Conservation (phyloP, 64 coral and sea anemone genomes). For the Acropora yongei region DNA sequence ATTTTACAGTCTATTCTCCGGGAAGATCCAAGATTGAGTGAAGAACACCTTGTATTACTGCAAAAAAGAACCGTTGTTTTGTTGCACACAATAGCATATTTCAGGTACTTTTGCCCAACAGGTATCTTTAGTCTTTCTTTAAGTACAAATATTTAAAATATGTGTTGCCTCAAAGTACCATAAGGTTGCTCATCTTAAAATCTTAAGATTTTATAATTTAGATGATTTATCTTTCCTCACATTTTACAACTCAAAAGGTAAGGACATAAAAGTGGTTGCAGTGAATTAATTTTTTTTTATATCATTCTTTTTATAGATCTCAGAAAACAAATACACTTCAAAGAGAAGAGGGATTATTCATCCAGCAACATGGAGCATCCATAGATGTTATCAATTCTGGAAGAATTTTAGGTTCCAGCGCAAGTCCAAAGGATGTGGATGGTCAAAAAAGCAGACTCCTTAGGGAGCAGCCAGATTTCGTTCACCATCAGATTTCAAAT, state of each 20-base stretch:
- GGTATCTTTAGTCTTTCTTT: too few species aligned
- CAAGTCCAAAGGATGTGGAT: constrained; percentile 56
- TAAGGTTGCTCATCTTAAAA: too few species aligned
- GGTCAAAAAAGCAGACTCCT: constrained; percentile 8
- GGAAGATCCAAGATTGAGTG: constrained; percentile 25
- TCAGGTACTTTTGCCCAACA: constrained; percentile 32
- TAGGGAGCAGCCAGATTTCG: not conserved
- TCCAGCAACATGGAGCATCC: constrained; percentile 51
- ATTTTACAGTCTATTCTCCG: constrained; percentile 51
- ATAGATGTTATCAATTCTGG: constrained; percentile 74
- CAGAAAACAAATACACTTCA: constrained; percentile 55
- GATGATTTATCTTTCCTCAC: too few species aligned
- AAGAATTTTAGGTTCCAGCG: constrained; percentile 21
- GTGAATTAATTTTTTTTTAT: not conserved
- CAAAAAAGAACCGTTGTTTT: constrained; percentile 60
- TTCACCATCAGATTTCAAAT: constrained; percentile 21
- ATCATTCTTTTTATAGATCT: constrained; percentile 35
- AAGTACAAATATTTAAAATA: too few species aligned
- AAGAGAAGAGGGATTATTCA: constrained; percentile 47
- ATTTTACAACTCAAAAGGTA: too few species aligned
- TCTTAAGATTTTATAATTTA: too few species aligned
- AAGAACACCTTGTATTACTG: not conserved
- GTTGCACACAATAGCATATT: constrained; percentile 70
- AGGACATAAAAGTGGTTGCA: not conserved
- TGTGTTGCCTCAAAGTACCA: too few species aligned